Base-by-base conservation (phyloP, 1,140 invertebrate species). In the Drosophila ananassae region DNA sequence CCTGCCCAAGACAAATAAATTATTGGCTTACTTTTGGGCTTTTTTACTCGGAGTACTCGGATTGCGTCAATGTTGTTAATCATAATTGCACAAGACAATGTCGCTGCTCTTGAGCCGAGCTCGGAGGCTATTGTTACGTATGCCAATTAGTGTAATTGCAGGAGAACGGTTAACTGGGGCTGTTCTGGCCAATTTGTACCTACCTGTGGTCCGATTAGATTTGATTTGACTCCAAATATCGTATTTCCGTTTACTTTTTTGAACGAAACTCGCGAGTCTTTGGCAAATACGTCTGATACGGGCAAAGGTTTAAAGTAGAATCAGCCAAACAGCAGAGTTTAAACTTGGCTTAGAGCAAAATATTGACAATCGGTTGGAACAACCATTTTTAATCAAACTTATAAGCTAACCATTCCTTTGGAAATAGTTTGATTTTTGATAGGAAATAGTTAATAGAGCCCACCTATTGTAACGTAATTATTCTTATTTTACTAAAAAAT, bases 41-140 rank as follows among this genome's bases (percentile, higher is more conserved):
- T 39, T 68, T 73, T 51, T 71, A 17, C 17, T 17, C 17, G 17
- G 47, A 58, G 17, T 32, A 24, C 5, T 55, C 54, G 17, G 4
- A 50, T 74, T 77, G 81, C 63, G 66, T 68, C 74, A 82, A 60
- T 69, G 32, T 69, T 28, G 39, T 68, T 72, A 68, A 66, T 73
- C 68, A 52, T 80, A 85, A 84, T 84, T 85, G 63, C 80, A 62
- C 80, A 84, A 84, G 73, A 85, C 75, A 80, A 83, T 79, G 46
- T 55, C 58, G 68, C 28, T 77, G 57, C 68, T 63, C 50, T 57
- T 54, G 56, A 57, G 54, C 71, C 57, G 64, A 46, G 51, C 28
- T 57, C 25, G 61, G 21, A 10, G 47, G 44, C 32, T 62, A 39
- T 62, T 73, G 58, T 72, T 17, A 55, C 66, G 48, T 64, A 69